Evolutionary conservation across 2,113 vertebrate genomes (phyloP).

Genomic region (Raphicerus campestris): DNA sequence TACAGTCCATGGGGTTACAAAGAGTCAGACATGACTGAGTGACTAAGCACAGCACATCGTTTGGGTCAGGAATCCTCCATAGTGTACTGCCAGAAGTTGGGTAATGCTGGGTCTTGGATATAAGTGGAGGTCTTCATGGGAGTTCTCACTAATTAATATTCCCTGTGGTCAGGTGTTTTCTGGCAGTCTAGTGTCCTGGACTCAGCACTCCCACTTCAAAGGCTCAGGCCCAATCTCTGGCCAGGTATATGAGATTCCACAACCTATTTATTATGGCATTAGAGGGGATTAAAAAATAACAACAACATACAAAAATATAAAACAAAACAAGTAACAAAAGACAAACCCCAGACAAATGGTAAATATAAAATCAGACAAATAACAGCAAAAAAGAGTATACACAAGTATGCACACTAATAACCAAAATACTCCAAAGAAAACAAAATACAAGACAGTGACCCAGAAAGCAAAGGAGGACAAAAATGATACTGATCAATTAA

Average conservation of each 20-base stretch:
- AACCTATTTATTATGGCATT: not conserved
- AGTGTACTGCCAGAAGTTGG: not conserved
- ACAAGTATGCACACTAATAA: not conserved
- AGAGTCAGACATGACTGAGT: not conserved
- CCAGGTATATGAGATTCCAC: not conserved
- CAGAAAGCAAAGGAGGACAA: not conserved
- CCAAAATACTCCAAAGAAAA: not conserved
- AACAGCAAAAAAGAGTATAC: not conserved
- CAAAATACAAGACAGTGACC: not conserved
- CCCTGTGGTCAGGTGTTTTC: not conserved
- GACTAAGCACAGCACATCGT: not conserved
- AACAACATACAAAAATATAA: not conserved
- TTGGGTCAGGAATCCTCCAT: not conserved
- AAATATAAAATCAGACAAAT: not conserved
- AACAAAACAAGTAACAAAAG: not conserved
- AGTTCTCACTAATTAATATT: not conserved
- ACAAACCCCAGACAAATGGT: not conserved
- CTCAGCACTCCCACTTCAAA: not conserved
- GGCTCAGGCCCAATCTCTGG: not conserved
- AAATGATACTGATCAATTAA: not conserved
- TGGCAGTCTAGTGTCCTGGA: not conserved
- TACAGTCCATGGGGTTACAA: not conserved
- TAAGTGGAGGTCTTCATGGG: not conserved
- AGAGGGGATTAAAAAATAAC: not conserved
- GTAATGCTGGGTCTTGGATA: not conserved